phyloP scores from a whole-genome alignment of 1,140 invertebrate species.

The Drosophila dunni region DNA sequence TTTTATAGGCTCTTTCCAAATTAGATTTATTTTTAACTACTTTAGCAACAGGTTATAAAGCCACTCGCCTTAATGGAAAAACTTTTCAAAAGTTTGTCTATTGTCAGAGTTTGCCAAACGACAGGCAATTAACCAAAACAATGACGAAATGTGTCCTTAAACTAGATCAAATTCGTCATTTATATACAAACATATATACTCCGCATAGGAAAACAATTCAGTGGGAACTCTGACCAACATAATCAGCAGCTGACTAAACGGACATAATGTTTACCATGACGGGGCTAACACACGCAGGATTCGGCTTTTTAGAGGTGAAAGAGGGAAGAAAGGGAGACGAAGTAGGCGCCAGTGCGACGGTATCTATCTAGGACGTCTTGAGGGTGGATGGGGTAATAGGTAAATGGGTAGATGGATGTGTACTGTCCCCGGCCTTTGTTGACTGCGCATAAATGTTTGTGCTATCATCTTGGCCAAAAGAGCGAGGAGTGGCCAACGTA shows the following conservation, averaged over 20 bases:
- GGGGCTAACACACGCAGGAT: conserved; percentile 45
- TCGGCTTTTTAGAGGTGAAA: not conserved
- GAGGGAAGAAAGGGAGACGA: not conserved
- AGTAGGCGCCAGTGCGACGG: conserved; percentile 51
- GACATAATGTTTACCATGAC: conserved; percentile 30
- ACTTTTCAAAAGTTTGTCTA: not conserved
- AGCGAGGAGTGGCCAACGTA: conserved; percentile 25
- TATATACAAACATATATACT: no score
- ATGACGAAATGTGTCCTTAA: not conserved
- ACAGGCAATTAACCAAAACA: conserved; percentile 29
- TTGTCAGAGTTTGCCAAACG: not conserved
- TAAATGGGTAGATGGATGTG: not conserved
- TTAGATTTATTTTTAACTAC: not conserved
- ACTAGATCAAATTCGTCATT: not conserved
- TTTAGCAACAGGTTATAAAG: not conserved
- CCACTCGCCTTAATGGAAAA: not conserved
- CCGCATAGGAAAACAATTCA: conserved; percentile 11
- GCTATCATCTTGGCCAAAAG: conserved; percentile 7
- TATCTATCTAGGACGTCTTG: conserved; percentile 30
- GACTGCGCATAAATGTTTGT: conserved; percentile 52
- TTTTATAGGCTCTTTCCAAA: no score
- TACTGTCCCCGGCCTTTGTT: conserved; percentile 3
- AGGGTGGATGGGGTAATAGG: conserved; percentile 16
- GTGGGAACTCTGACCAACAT: conserved; percentile 23
- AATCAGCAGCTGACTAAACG: conserved; percentile 63